Conservation (phyloP, 64 coral and sea anemone species). For the Trachythela sp. region DNA sequence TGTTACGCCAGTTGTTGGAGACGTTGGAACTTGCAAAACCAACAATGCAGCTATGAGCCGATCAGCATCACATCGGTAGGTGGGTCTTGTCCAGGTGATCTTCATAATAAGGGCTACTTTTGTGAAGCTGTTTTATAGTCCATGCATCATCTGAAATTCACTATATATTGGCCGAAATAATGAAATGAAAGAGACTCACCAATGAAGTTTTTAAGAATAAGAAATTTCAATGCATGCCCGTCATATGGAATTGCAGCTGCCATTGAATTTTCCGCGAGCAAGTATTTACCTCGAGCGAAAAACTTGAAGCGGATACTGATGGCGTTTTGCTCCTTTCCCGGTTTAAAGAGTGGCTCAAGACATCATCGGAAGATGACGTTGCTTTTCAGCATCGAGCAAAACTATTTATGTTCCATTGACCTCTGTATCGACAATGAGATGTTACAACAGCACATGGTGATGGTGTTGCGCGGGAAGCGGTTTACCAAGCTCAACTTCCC, state of each 20-base stretch:
- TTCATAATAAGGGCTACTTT: constrained; percentile 41
- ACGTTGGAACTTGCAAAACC: constrained; percentile 39
- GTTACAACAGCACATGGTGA: background rate
- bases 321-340: background rate
- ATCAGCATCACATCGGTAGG: background rate
- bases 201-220: background rate
- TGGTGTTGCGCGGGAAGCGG: background rate
- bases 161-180: background rate
- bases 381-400: background rate
- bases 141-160: constrained; percentile 22
- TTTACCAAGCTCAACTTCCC: background rate
- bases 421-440: background rate
- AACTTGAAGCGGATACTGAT: background rate
- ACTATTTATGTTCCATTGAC: background rate
- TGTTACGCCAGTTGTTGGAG: constrained; percentile 30
- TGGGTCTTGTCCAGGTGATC: constrained; percentile 32
- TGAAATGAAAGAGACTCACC: constrained; percentile 39
- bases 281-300: background rate
- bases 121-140: constrained; percentile 41
- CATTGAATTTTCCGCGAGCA: background rate
- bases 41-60: constrained; percentile 1
- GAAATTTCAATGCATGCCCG: background rate
- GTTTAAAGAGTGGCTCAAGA: background rate
- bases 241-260: background rate
- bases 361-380: background rate